Conservation (phyloP, 2,113 vertebrate species). For the Cariama cristata region DNA sequence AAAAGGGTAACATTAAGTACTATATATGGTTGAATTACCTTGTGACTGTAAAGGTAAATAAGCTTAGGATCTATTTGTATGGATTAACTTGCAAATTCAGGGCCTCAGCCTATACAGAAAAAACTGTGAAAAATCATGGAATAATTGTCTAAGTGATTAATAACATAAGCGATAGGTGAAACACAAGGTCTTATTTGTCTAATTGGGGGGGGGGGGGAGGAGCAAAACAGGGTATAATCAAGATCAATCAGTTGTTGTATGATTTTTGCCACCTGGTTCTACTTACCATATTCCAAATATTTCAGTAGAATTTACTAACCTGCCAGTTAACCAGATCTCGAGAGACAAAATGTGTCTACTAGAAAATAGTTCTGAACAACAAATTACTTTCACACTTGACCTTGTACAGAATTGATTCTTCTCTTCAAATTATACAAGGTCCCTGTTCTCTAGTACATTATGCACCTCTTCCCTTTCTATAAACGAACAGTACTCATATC, state of each 20-base stretch:
- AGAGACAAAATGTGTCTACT: neutral
- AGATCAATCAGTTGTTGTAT: neutral
- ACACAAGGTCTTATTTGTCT: neutral
- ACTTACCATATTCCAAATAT: neutral
- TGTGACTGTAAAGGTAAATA: neutral
- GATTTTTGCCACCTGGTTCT: neutral
- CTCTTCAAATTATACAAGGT: neutral
- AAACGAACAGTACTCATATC: neutral
- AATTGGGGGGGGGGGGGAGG: neutral
- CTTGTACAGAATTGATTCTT: neutral
- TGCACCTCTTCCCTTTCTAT: neutral
- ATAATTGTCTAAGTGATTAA: neutral
- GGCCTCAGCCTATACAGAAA: neutral
- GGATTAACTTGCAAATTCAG: neutral
- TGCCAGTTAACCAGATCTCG: neutral
- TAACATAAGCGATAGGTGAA: neutral
- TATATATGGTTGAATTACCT: neutral
- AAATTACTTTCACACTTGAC: neutral
- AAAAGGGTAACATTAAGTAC: neutral
- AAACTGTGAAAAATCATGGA: neutral
- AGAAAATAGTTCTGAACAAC: neutral
- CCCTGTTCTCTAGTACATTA: neutral
- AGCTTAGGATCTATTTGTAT: neutral
- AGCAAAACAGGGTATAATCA: neutral
- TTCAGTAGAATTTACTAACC: neutral